Evolutionary conservation across 2,888 invertebrate genomes (phyloP).

Genomic region (Brachypalpus laphriformis): DNA sequence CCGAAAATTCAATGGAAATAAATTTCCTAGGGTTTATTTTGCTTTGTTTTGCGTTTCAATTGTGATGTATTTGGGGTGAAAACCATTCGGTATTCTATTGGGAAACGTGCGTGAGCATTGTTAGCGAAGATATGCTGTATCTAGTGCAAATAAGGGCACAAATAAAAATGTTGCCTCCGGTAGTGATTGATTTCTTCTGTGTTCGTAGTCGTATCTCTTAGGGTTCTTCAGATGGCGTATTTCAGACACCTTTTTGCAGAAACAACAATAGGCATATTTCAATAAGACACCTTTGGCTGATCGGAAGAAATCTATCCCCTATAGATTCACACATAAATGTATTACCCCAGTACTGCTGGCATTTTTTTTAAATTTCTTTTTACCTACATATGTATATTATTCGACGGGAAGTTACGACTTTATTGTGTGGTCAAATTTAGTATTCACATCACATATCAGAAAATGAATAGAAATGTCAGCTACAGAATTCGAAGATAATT

Average conservation of each 20-base stretch:
- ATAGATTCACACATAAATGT: slow-evolving; percentile 1
- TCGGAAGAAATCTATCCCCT: neutral
- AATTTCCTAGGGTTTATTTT: slow-evolving; percentile 33
- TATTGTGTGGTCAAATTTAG: neutral
- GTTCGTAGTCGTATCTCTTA: neutral
- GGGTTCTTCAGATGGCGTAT: slow-evolving; percentile 8
- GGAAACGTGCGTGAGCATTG: slow-evolving; percentile 64
- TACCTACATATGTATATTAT: neutral
- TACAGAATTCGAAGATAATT: neutral
- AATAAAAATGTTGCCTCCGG: slow-evolving; percentile 41
- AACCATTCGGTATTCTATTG: slow-evolving; percentile 31
- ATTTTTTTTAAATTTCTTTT: neutral
- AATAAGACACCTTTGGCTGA: slow-evolving; percentile 32
- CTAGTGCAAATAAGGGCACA: slow-evolving; percentile 55
- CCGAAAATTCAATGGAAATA: slow-evolving; percentile 32
- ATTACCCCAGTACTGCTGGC: slow-evolving; percentile 6
- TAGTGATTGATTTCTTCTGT: slow-evolving; percentile 53
- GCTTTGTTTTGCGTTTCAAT: slow-evolving; percentile 46
- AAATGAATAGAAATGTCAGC: slow-evolving; percentile 25
- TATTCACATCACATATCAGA: slow-evolving; percentile 11
- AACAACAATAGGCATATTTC: slow-evolving; percentile 41
- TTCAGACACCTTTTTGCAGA: neutral
- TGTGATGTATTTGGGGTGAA: slow-evolving; percentile 33
- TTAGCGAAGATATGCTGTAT: slow-evolving; percentile 44
- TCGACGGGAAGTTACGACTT: neutral